phyloP scores from a whole-genome alignment of 1,140 invertebrate species.

The Monochamus saltuarius region DNA sequence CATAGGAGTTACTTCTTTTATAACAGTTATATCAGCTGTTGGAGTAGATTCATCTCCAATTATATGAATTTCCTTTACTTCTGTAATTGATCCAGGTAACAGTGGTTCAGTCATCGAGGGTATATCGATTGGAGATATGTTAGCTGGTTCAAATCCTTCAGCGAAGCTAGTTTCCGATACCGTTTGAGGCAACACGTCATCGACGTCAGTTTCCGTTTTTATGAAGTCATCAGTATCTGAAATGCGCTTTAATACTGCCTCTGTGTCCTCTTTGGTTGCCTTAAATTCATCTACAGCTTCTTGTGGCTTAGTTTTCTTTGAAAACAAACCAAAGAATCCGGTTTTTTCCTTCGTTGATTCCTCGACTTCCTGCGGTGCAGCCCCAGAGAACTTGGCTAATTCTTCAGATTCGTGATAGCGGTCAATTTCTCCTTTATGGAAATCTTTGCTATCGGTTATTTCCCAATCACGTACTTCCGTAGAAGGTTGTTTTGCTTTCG shows the following conservation, averaged over 20 bases:
- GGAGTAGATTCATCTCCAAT: not conserved
- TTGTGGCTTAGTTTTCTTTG: conserved; percentile 35
- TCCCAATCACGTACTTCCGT: not conserved
- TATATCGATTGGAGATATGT: not conserved
- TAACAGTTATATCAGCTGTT: conserved; percentile 23
- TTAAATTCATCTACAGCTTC: conserved; percentile 13
- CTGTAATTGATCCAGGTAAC: not conserved
- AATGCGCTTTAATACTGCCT: conserved; percentile 7
- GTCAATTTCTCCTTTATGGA: conserved; percentile 37
- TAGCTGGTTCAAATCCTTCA: not conserved
- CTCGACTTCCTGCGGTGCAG: not conserved
- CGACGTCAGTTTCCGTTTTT: conserved; percentile 33
- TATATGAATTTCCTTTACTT: not conserved
- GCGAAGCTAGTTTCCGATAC: too few species aligned
- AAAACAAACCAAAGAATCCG: conserved; percentile 32
- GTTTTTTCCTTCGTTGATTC: conserved; percentile 13
- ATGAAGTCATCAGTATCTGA: conserved; percentile 32
- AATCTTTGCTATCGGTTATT: conserved; percentile 34
- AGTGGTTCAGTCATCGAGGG: not conserved
- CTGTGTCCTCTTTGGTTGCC: conserved; percentile 10
- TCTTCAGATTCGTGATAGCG: conserved; percentile 31
- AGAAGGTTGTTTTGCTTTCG: not conserved
- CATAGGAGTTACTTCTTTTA: conserved; percentile 10
- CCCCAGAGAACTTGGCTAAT: not conserved
- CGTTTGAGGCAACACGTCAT: conserved; percentile 26